A percentile compares a stretch with the other conserved stretches of the same genome.
Evolutionary conservation across 2,797 vertebrate species (phyloP).

Genomic region (Mycteria americana): DNA sequence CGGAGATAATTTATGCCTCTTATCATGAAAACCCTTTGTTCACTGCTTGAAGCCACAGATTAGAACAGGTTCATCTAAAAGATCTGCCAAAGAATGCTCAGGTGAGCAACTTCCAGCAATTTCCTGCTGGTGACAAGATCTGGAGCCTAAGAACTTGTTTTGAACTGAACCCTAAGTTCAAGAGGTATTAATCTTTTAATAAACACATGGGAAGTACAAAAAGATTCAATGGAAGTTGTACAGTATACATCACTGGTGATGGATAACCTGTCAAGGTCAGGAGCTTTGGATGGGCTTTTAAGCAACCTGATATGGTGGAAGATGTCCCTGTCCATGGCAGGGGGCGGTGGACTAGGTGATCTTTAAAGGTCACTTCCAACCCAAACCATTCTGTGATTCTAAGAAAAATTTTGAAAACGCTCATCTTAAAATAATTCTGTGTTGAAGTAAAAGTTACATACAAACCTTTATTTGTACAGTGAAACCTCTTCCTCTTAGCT

Average conservation of each 20-base stretch:
- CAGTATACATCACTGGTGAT: not conserved
- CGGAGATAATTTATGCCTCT: not conserved
- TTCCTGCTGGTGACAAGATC: not conserved
- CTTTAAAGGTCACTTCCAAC: not conserved
- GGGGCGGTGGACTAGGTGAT: fast-evolving
- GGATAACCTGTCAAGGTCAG: not conserved
- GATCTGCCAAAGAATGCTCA: not conserved
- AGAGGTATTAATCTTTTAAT: not conserved
- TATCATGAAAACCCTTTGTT: not conserved
- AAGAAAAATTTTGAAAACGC: not conserved
- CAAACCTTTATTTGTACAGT: not conserved
- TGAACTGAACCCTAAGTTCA: not conserved
- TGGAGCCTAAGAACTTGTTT: not conserved
- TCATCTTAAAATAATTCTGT: not conserved
- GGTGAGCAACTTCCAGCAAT: not conserved
- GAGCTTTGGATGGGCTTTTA: not conserved
- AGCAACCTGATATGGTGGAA: not conserved
- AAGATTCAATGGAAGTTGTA: not conserved
- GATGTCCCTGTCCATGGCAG: fast-evolving
- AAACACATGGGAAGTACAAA: not conserved
- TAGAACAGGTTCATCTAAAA: not conserved
- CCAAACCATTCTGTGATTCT: not conserved
- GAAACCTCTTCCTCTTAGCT: not conserved
- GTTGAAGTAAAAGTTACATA: not conserved
- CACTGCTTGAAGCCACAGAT: not conserved